Conservation (phyloP, 1,140 invertebrate species). For the Monochamus saltuarius region DNA sequence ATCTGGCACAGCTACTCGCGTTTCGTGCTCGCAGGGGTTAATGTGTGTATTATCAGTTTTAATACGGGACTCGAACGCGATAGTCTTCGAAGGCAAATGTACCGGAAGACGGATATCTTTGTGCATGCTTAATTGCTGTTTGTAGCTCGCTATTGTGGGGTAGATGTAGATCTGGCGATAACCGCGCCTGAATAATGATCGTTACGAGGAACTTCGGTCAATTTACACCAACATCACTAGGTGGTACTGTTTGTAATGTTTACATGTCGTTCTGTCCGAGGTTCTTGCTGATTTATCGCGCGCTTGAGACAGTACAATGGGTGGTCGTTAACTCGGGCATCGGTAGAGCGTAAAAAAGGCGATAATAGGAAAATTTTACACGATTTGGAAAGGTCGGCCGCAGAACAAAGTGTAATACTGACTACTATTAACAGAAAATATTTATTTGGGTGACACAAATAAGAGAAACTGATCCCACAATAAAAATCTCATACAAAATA, state of each 20-base stretch:
- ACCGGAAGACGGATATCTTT: conserved; percentile 49
- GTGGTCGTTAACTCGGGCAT: no score
- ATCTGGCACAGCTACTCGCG: conserved; percentile 9
- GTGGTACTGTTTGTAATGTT: conserved; percentile 18
- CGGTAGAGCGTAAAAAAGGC: no score
- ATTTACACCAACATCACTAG: conserved; percentile 27
- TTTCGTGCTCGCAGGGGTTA: conserved; percentile 41
- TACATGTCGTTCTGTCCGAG: no score
- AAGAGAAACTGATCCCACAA: no score
- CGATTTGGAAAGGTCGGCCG: no score
- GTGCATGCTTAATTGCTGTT: conserved; percentile 50
- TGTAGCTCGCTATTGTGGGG: conserved; percentile 30
- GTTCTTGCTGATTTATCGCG: no score
- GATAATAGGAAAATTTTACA: no score
- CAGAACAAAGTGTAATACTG: no score
- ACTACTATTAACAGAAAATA: no score
- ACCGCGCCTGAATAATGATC: conserved; percentile 39
- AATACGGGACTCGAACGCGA: conserved; percentile 42
- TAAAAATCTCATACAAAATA: no score
- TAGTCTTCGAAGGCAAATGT: conserved; percentile 44
- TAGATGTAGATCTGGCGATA: conserved; percentile 34
- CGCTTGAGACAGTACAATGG: no score
- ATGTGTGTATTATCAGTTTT: conserved; percentile 44
- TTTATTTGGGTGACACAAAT: no score
- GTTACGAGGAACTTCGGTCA: conserved; percentile 39